Base-by-base conservation (phyloP, 2,888 invertebrate species). In the Microplitis deprimator region DNA sequence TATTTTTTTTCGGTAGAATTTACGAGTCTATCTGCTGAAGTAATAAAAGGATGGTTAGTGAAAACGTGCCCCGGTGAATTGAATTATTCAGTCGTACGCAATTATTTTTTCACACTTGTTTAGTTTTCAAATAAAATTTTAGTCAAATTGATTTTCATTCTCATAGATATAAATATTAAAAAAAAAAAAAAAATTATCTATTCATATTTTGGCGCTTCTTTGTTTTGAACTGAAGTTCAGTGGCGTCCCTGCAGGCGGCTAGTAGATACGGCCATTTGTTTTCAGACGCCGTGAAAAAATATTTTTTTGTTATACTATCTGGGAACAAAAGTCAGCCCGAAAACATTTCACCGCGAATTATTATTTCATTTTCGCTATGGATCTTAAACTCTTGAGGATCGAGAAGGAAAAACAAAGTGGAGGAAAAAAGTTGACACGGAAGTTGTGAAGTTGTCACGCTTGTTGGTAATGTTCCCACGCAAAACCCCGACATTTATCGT, bases 1-100 rank as follows among this genome's bases (percentile, higher is more conserved):
- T 16, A 39, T 59, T 40, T 39, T 64, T 65, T 79, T 59, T 77
- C 61, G 16, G 5, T 75, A 17, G 41, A 74, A 79, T 79, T 79
- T 79, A 79, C 75, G 74, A 70, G 69, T 67, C 3, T 62, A 61
- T 38, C 61, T 38, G 61, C 38, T 71, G 60, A 60, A 13, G 38
- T 61, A 38, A 13, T 29, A 38, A 60, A 20, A 20, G 50, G 38
- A 20, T 41, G 68, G 59, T 59, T 20, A 59, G 13, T 17, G 13
- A 29, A 70, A 70, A 70, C 38, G n/a, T 29, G 39, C 6, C 67
- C 38, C 65, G n/a, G 40, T 74, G 20, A 67, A 79, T 77, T 68
- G 68, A 65, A 75, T 75, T 70, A 39, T 39, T 29, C 70, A 70
- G 60, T 68, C 62, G 10, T 8, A 39, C 68, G 61, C 39, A 40